These are phyloP conservation scores for Megaceryle torquata DNA, from an alignment of 2,113 vertebrate species.

Conservation along the genomic window DNA sequence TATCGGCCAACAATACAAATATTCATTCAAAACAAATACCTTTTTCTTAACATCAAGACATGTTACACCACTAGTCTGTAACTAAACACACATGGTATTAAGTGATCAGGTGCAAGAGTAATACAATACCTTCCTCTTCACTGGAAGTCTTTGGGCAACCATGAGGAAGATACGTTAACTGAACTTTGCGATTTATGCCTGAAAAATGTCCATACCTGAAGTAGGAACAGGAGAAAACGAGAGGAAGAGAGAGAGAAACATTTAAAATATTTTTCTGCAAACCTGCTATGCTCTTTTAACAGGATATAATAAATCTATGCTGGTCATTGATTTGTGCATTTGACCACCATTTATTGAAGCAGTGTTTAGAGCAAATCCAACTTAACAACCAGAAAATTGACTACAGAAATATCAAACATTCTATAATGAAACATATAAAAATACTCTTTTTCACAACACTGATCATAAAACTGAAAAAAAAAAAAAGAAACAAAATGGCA, in stretches of 20 bases:
- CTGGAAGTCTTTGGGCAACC: slow-evolving; percentile 91
- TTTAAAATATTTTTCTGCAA: background rate
- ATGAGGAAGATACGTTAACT: slow-evolving; percentile 90
- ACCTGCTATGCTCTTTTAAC: background rate
- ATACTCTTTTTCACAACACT: background rate
- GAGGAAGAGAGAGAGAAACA: background rate
- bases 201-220: slow-evolving; percentile 92
- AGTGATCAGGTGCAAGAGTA: background rate
- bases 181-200: slow-evolving; percentile 92
- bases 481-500: background rate
- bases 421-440: background rate
- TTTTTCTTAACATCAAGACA: background rate
- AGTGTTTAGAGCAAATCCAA: background rate
- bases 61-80: background rate
- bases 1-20: background rate
- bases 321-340: background rate
- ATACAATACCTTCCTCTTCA: slow-evolving; percentile 86
- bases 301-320: background rate
- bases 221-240: background rate
- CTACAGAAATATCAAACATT: background rate
- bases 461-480: background rate
- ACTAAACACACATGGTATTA: background rate
- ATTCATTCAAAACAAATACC: background rate
- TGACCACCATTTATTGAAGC: background rate
- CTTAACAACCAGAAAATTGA: background rate